Base-by-base conservation (phyloP, 2,113 vertebrate genomes). In the Thamnaconus septentrionalis region DNA sequence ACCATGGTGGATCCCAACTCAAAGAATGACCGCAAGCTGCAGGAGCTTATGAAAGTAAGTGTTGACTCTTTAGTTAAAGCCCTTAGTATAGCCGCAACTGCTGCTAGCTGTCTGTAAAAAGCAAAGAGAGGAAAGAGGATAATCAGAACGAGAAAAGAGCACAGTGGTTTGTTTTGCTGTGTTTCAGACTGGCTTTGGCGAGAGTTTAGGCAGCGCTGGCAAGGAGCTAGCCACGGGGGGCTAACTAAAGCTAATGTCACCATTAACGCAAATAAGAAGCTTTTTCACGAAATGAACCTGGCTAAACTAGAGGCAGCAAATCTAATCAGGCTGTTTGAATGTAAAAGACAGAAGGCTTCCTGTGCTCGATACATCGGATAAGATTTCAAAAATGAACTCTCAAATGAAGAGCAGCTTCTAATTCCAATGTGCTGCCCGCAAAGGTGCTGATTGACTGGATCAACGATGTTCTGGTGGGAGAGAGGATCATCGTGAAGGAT, bases 391-490 rank as follows among this genome's bases (percentile, higher is more conserved):
- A 31, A 31, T 31, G 18, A 31, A 31, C 18, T 31, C 18, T 31
- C 18, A 31, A 31, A 31, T 31, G 18, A 31, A 2, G 18, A 1
- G 18, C 18, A 31, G 18, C 1, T 31, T 31, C 18, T 31, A 31
- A 31, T 31, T 31, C 18, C 18, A 31, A 31, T 31, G 8, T 46
- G 73, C 0, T 71, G 12, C 11, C 46, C 41, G 4, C 12, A 5
- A 57, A 99, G 97, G 96, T 96, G 55, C 85, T 99, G 12, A 95
- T 95, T 54, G 95, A 97, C 85, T 99, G 97, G 97, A 93, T 98
- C 62, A 98, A 98, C 0, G 94, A 95, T 0, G 95, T 96, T n/a
- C 90, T 99, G 80, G 97, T 94, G 9, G 95, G 96, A 45, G 97
- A 99, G 78, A 90, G 97, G 76, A 98, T 99, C 86, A 97, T 99